Base-by-base conservation (phyloP, 2,113 vertebrate species). In the Columba janthina region DNA sequence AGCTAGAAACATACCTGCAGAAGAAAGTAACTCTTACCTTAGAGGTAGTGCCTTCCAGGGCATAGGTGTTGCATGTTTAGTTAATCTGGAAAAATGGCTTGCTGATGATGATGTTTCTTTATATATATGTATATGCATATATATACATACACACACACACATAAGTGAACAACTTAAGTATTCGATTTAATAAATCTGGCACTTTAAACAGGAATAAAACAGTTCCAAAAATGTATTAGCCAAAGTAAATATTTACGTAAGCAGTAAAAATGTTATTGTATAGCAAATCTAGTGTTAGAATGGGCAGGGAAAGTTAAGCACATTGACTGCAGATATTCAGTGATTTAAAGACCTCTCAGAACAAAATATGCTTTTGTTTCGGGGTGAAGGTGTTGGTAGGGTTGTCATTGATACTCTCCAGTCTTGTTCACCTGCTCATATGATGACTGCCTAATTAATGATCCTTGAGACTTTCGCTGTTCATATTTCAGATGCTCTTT, bases 401-500 rank as follows among this genome's bases (percentile, higher is more conserved):
- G 25, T 69, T 94, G 42, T 80, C 19, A 12, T 1, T 48, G 29
- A 16, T 62, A 10, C 77, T 65, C 25, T 86, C 38, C 75, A 12
- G 10, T n/a, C 44, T 42, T 28, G 57, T 86, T 94, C 85, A 95
- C 89, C 94, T 96, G 90, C 58, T 91, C 25, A 1, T 60, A n/a
- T 89, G 93, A 82, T 93, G 88, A 90, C 64, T 77, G 48, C 60
- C 76, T 92, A 91, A 95, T 96, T 71, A 95, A 90, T 77, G 67
- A 80, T 90, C 84, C 83, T 90, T 84, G 79, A 96, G 91, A 72
- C 93, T 83, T 25, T 94, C 76, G 4, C 80, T 69, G 81, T 87
- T 97, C 71, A 9, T 82, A 53, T 88, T 96, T 94, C 87, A 88
- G 91, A 87, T 83, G 82, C 97, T 65, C 19, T 82, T 93, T 95